A percentile compares a stretch with the other conserved stretches of the same genome.
Conservation (phyloP, 2,888 invertebrate genomes). For the Sesamia inferens region DNA sequence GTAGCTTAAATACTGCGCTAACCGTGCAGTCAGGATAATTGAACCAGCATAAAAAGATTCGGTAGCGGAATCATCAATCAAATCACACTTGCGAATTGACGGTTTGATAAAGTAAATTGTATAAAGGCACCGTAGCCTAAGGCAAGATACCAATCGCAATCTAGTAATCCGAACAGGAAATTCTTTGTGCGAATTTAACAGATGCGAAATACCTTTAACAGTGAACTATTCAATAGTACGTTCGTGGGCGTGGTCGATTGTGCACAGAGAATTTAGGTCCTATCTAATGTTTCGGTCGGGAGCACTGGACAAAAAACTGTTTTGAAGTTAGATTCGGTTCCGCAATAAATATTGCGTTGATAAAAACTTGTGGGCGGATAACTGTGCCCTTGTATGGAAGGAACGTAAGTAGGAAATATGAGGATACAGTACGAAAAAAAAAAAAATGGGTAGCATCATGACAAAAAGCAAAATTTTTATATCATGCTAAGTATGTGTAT, state of each 20-base stretch:
- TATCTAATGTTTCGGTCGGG: constrained; percentile 71
- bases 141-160: constrained; percentile 87
- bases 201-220: constrained; percentile 87
- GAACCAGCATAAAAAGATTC: constrained; percentile 58
- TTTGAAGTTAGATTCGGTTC: constrained; percentile 57
- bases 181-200: constrained; percentile 81
- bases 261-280: constrained; percentile 76
- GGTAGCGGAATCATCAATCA: constrained; percentile 70
- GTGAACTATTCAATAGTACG: constrained; percentile 70
- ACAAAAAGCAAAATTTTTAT: neutral
- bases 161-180: constrained; percentile 89
- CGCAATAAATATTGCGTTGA: constrained; percentile 65
- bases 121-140: constrained; percentile 78
- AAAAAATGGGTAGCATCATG: constrained; percentile 5
- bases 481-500: too few relatives aligned
- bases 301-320: constrained; percentile 52
- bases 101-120: constrained; percentile 78
- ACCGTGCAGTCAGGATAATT: constrained; percentile 29
- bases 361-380: constrained; percentile 61
- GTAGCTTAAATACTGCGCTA: too few relatives aligned
- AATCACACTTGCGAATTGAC: constrained; percentile 76
- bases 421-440: constrained; percentile 25
- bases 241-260: constrained; percentile 85
- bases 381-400: constrained; percentile 44
- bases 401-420: constrained; percentile 59